Base-by-base conservation (phyloP, 2,113 vertebrate species). In the Lagopus leucura region DNA sequence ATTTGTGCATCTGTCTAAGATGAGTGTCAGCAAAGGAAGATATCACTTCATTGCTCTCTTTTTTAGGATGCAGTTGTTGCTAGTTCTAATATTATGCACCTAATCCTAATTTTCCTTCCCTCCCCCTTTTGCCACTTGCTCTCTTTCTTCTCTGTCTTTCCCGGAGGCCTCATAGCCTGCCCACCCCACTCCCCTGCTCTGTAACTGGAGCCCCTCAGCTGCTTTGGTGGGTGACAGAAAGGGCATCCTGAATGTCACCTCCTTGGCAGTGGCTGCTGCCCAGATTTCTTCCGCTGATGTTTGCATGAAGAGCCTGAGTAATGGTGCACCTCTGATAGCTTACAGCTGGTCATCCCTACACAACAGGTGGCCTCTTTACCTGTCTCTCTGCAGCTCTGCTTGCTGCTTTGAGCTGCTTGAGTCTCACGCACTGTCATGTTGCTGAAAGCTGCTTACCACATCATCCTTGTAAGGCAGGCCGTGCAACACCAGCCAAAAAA, bases 181-280 rank as follows among this genome's bases (percentile, higher is more conserved):
- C 87, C 70, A 64, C 90, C 93, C 94, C 94, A 93, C 91, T 97
- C 89, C 94, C 76, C 66, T 96, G 95, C 88, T 89, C 74, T 93
- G 97, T 97, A 98, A 98, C 92, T 89, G 84, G 97, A 98, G 93
- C 95, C 78, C 75, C 95, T 96, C 98, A 98, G 97, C 98, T 98
- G 97, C 96, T 95, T 75, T 88, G 76, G 81, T 91, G 92, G 74
- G 86, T 91, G 82, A 97, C 71, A 95, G 88, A 89, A 98, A 97
- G 95, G 95, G 69, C 89, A 96, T 95, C 63, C 87, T 94, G 95
- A 90, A 93, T 87, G 63, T 58, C 92, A 93, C 57, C 54, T 50
- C 86, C 94, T 79, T 20, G 13, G 89, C 71, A 83, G 73, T 89
- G 85, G 34, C 38, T 24, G 27, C 38, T 64, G 25, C 58, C 70